Evolutionary conservation across 2,797 vertebrate species (phyloP), one percentile per base, ranked within the genome.

Genomic region (Acipenser ruthenus): DNA sequence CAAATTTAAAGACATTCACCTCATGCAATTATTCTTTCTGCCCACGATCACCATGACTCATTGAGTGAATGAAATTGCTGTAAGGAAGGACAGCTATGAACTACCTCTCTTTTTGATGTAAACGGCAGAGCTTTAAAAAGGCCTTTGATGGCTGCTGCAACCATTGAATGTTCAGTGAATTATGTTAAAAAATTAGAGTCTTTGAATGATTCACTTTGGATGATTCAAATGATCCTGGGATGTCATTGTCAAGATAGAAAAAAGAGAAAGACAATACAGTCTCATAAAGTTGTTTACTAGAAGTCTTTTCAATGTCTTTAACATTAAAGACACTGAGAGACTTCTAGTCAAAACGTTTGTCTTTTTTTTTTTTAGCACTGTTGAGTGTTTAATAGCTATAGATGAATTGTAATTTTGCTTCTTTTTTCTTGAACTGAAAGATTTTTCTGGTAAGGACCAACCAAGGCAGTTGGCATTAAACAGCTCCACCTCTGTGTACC

Each of bases 391-490:
- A 37, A 37, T 37, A 37, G 4, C 53, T 55, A 10, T 1, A 11
- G 23, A 37, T 2, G 4, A 4, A 37, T 37, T 37, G 2, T 37
- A 37, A 37, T 37, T 37, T 64, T 59, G 1, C 0, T 64, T 64
- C 71, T 64, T 52, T 69, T 23, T 65, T 2, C 2, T 5, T 68
- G 18, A 10, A 15, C 7, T 62, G n/a, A 7, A 75, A 95, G 93
- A 93, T 70, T 96, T 92, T 76, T 59, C 75, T 2, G 90, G 87
- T 23, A 86, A 83, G 65, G 92, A 94, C 72, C 90, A 89, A n/a
- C 91, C 90, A 50, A 84, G 80, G 10, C 93, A 96, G 75, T 60
- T 94, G 79, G 86, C 90, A 63, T 79, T 95, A 68, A 90, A 91
- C 56, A 78, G 74, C 73, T 91, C 84, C 9, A 80, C 79, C 70